phyloP scores from a whole-genome alignment of 2,797 vertebrate genomes.

The Sebastes ruberrimus region DNA sequence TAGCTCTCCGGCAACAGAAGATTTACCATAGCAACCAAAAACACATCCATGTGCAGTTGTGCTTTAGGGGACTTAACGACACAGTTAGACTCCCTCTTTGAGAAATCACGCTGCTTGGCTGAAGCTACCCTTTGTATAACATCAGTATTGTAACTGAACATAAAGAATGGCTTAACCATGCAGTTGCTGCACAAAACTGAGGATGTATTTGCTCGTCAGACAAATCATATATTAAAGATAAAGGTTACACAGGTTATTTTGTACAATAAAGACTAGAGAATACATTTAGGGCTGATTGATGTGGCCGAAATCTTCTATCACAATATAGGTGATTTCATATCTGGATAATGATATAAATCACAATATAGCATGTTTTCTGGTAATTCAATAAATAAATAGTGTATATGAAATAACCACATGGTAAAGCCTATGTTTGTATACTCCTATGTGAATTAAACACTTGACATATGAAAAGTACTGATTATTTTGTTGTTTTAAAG shows the following conservation, averaged over 20 bases:
- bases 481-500: too few species aligned
- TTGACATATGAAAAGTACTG: too few species aligned
- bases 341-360: too few species aligned
- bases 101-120: constrained; percentile 11
- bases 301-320: too few species aligned
- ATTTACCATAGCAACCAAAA: constrained; percentile 52
- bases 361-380: too few species aligned
- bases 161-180: neutral
- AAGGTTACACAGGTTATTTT: neutral
- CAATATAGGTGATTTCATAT: too few species aligned
- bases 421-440: too few species aligned
- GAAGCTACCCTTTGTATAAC: neutral
- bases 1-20: constrained; percentile 19
- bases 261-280: neutral
- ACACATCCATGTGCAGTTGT: constrained; percentile 13
- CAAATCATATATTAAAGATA: neutral
- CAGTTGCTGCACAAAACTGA: neutral
- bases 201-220: neutral
- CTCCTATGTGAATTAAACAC: too few species aligned
- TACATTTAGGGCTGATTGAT: neutral
- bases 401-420: too few species aligned
- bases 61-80: constrained; percentile 22
- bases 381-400: too few species aligned
- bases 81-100: neutral
- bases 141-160: neutral